Evolutionary conservation across 2,113 vertebrate genomes (phyloP), one percentile per base, ranked within the genome.

Genomic region (Megaptera novaeangliae): DNA sequence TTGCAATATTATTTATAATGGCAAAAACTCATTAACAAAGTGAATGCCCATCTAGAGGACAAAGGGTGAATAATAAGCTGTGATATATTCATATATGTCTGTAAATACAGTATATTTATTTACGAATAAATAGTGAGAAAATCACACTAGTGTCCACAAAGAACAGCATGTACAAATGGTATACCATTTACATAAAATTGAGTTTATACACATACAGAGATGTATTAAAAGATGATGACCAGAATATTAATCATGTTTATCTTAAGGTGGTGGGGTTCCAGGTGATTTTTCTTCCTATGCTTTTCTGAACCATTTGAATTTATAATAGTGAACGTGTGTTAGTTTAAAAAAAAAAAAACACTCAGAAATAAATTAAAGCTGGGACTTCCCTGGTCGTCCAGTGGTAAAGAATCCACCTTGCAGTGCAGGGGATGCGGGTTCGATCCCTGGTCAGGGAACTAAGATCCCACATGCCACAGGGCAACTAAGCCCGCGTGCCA

Each of bases 251-350:
- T 68, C 57, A 80, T 74, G 31, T 68, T 93, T 92, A 46, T 81
- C 31, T 63, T 91, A 71, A 66, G 36, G 15, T 44, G 29, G 6
- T 93, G 8, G 34, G 17, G 44, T 69, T 93, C 74, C 23, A 41
- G 25, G n/a, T 71, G 81, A 63, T 64, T 95, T 81, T 86, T 72
- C 69, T 91, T 86, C 36, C 17, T 77, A 4, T 80, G 12, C 55
- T 86, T 90, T 85, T 92, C 11, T 81, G 87, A 96, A 80, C 57
- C 7, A 64, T 88, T 94, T 95, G 78, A 94, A 63, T 92, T 93
- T 95, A 5, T 77, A 90, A 71, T 27, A 39, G 64, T 86, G 12
- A 93, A 59, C 9, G 34, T n/a, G 4, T 94, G 3, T 69, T 71
- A 36, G 25, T 95, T 87, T n/a, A 17, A 63, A 84, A 82, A 12